phyloP scores from a whole-genome alignment of 2,888 invertebrate species.

The Aelia acuminata region DNA sequence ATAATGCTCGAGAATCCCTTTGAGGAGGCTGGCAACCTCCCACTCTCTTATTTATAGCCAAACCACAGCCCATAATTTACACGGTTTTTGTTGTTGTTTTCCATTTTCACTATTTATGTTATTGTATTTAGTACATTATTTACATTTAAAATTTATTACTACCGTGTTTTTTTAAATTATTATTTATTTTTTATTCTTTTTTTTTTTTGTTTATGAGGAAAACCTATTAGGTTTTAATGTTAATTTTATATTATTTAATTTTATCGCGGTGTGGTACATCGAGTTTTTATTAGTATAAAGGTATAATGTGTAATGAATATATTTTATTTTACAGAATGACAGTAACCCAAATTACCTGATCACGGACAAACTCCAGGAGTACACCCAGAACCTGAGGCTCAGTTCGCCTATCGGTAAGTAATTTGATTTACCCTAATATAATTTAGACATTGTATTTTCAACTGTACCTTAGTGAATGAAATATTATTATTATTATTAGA shows the following conservation, averaged over 20 bases:
- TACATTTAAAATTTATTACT: background rate
- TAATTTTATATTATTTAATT: background rate
- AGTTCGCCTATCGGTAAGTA: slow-evolving; percentile 51
- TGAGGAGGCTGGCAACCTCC: background rate
- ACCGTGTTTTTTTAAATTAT: background rate
- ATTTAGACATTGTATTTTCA: too few relatives aligned
- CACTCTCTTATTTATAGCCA: background rate
- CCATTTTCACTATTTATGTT: slow-evolving; percentile 22
- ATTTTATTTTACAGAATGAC: slow-evolving; percentile 44
- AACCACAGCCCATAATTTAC: background rate
- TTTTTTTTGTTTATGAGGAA: background rate
- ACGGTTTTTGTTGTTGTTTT: slow-evolving; percentile 6
- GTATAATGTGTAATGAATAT: too few relatives aligned
- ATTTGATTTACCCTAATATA: too few relatives aligned
- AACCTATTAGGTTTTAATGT: background rate
- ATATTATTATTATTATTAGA: too few relatives aligned
- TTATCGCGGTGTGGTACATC: too few relatives aligned
- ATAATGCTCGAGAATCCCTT: background rate
- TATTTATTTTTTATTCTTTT: too few relatives aligned
- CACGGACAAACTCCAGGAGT: slow-evolving; percentile 55
- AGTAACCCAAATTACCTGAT: slow-evolving; percentile 53
- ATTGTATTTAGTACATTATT: background rate
- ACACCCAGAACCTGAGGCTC: slow-evolving; percentile 52
- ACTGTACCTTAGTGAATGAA: too few relatives aligned
- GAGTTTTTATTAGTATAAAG: too few relatives aligned